Evolutionary conservation across 2,888 invertebrate genomes (phyloP).

Genomic region (Chydorus sphaericus): DNA sequence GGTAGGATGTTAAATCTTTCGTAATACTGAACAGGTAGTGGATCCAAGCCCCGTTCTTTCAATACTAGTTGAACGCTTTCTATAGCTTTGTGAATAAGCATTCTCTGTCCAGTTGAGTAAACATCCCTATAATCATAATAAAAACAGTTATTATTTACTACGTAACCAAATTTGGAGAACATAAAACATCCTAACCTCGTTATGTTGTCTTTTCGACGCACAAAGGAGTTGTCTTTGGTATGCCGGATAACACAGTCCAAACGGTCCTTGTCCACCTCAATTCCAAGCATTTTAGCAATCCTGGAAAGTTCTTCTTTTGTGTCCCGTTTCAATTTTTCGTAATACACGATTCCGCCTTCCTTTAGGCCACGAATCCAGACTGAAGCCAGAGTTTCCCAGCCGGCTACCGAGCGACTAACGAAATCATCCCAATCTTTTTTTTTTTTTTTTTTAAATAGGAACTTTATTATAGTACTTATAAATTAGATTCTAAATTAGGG

Average conservation of each 20-base stretch:
- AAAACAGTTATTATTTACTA: neutral
- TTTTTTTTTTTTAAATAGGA: no score
- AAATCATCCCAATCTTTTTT: constrained; percentile 19
- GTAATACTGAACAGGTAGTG: constrained; percentile 4
- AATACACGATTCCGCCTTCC: constrained; percentile 16
- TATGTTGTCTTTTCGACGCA: neutral
- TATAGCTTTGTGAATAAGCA: constrained; percentile 4
- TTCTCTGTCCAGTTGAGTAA: neutral
- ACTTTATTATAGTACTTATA: neutral
- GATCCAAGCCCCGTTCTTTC: neutral
- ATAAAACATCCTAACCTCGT: neutral
- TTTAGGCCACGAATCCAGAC: constrained; percentile 18
- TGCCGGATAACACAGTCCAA: constrained; percentile 16
- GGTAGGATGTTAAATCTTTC: neutral
- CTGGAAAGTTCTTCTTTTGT: constrained; percentile 14
- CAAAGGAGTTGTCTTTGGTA: constrained; percentile 13
- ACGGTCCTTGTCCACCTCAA: constrained; percentile 13
- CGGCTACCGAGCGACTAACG: constrained; percentile 17
- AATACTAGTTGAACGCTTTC: neutral
- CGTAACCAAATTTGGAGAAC: neutral
- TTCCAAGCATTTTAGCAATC: constrained; percentile 15
- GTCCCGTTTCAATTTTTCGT: constrained; percentile 17
- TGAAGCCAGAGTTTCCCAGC: constrained; percentile 19
- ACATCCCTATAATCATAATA: neutral
- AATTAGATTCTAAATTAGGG: neutral